Evolutionary conservation across 2,797 vertebrate genomes (phyloP).

Genomic region (Spatula clypeata): DNA sequence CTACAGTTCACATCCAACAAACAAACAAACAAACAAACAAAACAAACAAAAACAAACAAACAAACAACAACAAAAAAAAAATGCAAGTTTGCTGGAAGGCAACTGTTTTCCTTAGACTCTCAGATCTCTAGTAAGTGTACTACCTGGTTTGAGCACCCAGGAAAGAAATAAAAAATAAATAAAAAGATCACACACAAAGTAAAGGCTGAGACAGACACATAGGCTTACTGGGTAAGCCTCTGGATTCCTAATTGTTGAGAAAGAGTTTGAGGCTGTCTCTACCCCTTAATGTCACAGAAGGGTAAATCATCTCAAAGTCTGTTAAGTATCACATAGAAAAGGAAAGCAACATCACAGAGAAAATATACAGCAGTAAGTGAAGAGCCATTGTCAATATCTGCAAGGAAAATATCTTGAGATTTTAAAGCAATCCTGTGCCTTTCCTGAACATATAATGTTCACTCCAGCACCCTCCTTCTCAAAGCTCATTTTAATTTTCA

Average conservation of each 20-base stretch:
- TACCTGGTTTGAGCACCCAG: neutral
- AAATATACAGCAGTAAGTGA: neutral
- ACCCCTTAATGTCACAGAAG: neutral
- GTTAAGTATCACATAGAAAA: neutral
- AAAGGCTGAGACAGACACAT: neutral
- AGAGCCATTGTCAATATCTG: neutral
- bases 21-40: neutral
- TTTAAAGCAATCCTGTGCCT: neutral
- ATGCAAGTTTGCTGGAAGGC: fast-evolving
- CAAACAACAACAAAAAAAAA: neutral
- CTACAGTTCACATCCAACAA: neutral
- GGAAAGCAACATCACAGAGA: neutral
- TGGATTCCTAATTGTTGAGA: neutral
- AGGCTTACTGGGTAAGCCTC: neutral
- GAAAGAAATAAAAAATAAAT: neutral
- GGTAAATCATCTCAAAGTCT: neutral
- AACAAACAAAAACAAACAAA: no score
- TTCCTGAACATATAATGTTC: neutral
- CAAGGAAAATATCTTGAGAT: neutral
- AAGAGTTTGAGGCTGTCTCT: neutral
- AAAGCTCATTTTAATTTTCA: neutral
- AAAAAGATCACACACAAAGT: neutral
- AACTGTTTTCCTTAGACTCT: neutral
- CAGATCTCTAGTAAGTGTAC: neutral
- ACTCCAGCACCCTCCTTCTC: neutral